Percentiles rank a stretch among this genome's conserved stretches.
Evolutionary conservation across 2,888 invertebrate species (phyloP).

Genomic region (Macrosoma leucophasiata): DNA sequence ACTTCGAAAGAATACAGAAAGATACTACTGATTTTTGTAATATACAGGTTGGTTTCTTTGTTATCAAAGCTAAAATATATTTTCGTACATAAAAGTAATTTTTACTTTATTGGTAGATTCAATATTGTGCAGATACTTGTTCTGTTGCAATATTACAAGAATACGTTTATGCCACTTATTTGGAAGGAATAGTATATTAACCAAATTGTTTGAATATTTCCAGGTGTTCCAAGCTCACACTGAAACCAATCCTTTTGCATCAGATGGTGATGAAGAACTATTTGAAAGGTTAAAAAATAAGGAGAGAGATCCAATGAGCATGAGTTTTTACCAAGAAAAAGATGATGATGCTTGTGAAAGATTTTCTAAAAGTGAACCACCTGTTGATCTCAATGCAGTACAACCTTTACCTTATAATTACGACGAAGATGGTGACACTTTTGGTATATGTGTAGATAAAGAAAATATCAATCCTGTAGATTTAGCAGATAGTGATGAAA

Average conservation of each 20-base stretch:
- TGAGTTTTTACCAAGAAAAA: conserved; percentile 79
- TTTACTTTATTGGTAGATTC: no score
- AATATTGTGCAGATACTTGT: no score
- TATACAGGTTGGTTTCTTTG: conserved; percentile 49
- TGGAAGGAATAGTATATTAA: no score
- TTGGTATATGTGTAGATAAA: conserved; percentile 49
- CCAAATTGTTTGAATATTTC: no score
- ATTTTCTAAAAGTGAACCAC: conserved; percentile 47
- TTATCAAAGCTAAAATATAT: no score
- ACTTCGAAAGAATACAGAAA: conserved; percentile 79
- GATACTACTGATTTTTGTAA: conserved; percentile 73
- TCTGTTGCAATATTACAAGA: no score
- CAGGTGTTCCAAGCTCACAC: conserved; percentile 66
- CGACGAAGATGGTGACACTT: conserved; percentile 56
- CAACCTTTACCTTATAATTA: conserved; percentile 73
- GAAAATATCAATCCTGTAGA: conserved; percentile 55
- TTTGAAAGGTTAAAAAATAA: conserved; percentile 72
- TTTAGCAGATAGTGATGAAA: conserved; percentile 41
- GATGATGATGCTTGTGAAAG: conserved; percentile 71
- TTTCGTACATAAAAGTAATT: no score
- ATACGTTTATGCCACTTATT: no score
- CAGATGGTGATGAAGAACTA: conserved; percentile 61
- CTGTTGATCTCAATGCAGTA: conserved; percentile 77
- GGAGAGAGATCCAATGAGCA: conserved; percentile 79
- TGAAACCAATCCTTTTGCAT: conserved; percentile 65